Evolutionary conservation across 2,113 vertebrate genomes (phyloP).

Genomic region (Thalassoma bifasciatum): DNA sequence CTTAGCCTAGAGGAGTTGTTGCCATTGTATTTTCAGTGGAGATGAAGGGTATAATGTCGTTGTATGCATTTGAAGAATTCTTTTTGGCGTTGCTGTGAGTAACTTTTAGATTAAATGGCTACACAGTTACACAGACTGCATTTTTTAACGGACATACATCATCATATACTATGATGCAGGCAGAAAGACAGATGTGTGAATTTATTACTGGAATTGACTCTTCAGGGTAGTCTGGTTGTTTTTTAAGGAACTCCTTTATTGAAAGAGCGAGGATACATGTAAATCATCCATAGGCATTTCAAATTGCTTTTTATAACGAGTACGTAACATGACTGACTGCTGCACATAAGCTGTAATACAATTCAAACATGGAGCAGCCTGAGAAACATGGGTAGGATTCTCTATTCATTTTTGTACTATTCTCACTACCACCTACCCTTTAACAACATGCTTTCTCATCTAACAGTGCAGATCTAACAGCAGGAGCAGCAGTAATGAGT

Average conservation of each 20-base stretch:
- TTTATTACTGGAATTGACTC: background rate
- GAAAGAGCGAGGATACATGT: background rate
- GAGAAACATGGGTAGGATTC: background rate
- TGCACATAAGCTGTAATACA: background rate
- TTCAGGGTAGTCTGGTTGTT: background rate
- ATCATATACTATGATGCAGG: background rate
- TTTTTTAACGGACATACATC: background rate
- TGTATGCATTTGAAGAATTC: conserved; percentile 15
- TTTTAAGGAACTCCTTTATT: background rate
- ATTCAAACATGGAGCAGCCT: background rate
- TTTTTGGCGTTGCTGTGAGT: conserved; percentile 6
- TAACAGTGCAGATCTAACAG: conserved; percentile 23
- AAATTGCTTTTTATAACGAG: background rate
- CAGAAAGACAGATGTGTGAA: too few species aligned
- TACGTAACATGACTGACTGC: background rate
- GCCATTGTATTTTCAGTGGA: conserved; percentile 37
- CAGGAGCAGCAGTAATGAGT: conserved; percentile 50
- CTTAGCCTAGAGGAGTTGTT: conserved; percentile 50
- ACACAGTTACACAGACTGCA: background rate
- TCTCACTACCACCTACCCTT: conserved; percentile 28
- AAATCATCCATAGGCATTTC: background rate
- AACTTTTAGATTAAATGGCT: background rate
- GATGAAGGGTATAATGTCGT: conserved; percentile 21
- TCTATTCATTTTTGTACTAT: background rate
- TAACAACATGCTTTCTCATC: conserved; percentile 31